Percentiles rank a stretch among this genome's conserved stretches.
Evolutionary conservation across 2,888 invertebrate species (phyloP).

Genomic region (Augiades crinisus): DNA sequence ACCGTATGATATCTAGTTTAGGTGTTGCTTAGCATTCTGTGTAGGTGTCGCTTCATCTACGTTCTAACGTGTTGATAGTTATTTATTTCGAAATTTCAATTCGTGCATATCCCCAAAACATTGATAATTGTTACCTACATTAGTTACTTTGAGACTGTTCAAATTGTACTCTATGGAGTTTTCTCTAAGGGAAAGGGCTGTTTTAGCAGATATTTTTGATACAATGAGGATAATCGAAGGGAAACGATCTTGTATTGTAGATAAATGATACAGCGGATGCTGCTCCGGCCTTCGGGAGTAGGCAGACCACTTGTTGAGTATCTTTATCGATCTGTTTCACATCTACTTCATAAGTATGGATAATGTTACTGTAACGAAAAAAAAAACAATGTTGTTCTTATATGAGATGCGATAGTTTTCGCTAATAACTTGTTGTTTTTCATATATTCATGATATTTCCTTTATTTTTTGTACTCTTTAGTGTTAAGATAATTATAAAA

Average conservation of each 20-base stretch:
- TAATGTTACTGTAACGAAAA: conserved; percentile 77
- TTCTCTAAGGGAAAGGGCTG: conserved; percentile 80
- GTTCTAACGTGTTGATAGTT: conserved; percentile 59
- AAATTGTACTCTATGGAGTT: conserved; percentile 75
- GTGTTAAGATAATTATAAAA: conserved; percentile 78
- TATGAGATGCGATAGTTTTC: conserved; percentile 75
- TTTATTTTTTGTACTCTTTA: conserved; percentile 82
- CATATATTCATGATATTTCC: conserved; percentile 81
- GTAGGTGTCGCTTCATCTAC: conserved; percentile 69
- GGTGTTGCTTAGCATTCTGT: conserved; percentile 63
- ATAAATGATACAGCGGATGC: conserved; percentile 38
- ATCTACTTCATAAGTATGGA: conserved; percentile 63
- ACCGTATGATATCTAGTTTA: conserved; percentile 65
- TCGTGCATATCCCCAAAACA: conserved; percentile 77
- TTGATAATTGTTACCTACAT: conserved; percentile 79
- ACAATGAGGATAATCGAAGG: conserved; percentile 78
- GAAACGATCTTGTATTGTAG: conserved; percentile 67
- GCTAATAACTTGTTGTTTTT: conserved; percentile 79
- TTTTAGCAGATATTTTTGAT: conserved; percentile 81
- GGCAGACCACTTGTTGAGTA: conserved; percentile 29
- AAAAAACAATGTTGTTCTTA: conserved; percentile 78
- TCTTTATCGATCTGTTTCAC: conserved; percentile 35
- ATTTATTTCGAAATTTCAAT: conserved; percentile 68
- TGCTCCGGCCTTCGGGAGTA: conserved; percentile 31
- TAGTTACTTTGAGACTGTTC: conserved; percentile 81